These are phyloP conservation scores for Callyntrura guangdongensis DNA, from an alignment of 2,888 invertebrate genomes.

Conservation along the genomic window DNA sequence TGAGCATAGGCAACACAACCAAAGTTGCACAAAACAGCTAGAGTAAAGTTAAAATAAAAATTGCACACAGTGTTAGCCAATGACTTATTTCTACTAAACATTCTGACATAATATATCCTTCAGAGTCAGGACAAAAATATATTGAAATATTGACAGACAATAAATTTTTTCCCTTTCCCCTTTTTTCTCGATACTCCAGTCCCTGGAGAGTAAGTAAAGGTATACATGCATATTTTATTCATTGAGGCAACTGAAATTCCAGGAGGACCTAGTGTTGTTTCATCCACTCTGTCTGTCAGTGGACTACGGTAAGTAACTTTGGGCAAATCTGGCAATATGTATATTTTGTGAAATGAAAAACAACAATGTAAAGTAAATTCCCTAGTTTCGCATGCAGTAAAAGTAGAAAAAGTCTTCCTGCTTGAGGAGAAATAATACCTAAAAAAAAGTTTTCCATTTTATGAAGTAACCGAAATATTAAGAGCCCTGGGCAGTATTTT, in stretches of 20 bases:
- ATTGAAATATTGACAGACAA: slow-evolving; percentile 58
- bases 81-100: background rate
- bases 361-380: background rate
- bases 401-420: background rate
- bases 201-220: slow-evolving; percentile 15
- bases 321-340: slow-evolving; percentile 3
- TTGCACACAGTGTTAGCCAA: background rate
- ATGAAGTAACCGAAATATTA: slow-evolving; percentile 22
- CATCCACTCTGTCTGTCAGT: slow-evolving; percentile 20
- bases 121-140: slow-evolving; percentile 10
- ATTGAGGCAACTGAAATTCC: background rate
- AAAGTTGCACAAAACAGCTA: too few species aligned
- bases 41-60: too few species aligned
- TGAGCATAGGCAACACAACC: too few species aligned
- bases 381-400: background rate
- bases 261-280: background rate
- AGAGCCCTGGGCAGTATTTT: slow-evolving; percentile 33
- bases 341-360: slow-evolving; percentile 26
- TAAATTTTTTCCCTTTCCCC: slow-evolving; percentile 30
- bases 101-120: background rate
- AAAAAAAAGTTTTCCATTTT: background rate
- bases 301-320: slow-evolving; percentile 10
- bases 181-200: slow-evolving; percentile 24
- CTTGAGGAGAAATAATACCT: background rate
- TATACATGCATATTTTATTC: slow-evolving; percentile 45